Percentiles rank a stretch among this genome's conserved stretches.
These are phyloP conservation scores for Hozukius guyotensis DNA, from an alignment of 2,797 vertebrate species.

Conservation along the genomic window DNA sequence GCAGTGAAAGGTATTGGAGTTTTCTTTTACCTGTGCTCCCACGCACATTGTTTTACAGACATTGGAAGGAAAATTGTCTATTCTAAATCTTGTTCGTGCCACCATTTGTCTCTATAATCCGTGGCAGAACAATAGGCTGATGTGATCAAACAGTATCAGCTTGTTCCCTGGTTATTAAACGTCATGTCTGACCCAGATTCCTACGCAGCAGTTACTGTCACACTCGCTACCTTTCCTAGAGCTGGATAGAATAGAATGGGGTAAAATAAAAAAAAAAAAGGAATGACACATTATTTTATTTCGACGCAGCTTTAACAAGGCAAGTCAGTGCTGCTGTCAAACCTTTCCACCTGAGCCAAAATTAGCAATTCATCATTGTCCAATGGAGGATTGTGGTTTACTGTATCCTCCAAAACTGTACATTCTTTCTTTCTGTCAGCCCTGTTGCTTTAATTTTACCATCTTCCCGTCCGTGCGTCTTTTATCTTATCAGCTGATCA, in stretches of 20 bases:
- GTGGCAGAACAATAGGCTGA: conserved; percentile 69
- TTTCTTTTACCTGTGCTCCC: conserved; percentile 62
- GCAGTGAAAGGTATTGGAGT: conserved; percentile 53
- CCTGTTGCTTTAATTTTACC: not conserved
- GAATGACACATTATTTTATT: conserved; percentile 46
- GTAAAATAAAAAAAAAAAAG: conserved; percentile 26
- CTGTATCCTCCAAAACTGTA: not conserved
- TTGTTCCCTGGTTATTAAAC: conserved; percentile 75
- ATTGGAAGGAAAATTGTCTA: conserved; percentile 51
- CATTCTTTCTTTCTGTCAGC: not conserved
- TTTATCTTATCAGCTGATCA: not conserved
- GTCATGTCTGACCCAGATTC: conserved; percentile 77
- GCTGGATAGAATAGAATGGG: conserved; percentile 39
- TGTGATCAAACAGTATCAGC: conserved; percentile 74
- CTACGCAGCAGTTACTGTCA: conserved; percentile 58
- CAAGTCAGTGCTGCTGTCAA: conserved; percentile 42
- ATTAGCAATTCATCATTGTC: conserved; percentile 51
- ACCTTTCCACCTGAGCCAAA: conserved; percentile 28
- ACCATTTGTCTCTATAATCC: conserved; percentile 73
- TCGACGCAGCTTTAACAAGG: conserved; percentile 46
- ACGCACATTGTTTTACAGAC: conserved; percentile 63
- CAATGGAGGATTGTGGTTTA: not conserved
- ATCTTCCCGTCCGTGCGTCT: not conserved
- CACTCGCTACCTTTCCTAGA: conserved; percentile 52
- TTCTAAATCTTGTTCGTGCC: conserved; percentile 67